phyloP scores from a whole-genome alignment of 2,888 invertebrate genomes.

The Gymnosoma rotundatum region DNA sequence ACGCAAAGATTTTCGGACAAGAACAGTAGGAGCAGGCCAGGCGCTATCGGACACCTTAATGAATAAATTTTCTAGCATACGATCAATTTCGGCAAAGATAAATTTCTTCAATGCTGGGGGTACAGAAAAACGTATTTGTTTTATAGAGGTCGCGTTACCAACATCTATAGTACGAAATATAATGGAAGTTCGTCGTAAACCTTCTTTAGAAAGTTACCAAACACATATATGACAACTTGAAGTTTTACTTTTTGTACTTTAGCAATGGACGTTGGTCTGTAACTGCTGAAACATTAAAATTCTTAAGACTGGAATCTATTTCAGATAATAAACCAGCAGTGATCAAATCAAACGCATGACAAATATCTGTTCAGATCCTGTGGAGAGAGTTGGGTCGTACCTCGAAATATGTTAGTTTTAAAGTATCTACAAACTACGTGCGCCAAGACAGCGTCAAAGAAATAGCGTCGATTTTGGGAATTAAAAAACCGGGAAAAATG shows the following conservation, averaged over 20 bases:
- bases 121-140: slow-evolving; percentile 67
- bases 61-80: slow-evolving; percentile 74
- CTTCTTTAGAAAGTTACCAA: slow-evolving; percentile 35
- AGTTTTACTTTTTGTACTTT: too few relatives aligned
- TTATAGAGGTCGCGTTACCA: slow-evolving; percentile 62
- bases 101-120: slow-evolving; percentile 38
- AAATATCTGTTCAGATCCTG: neutral
- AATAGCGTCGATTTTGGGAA: too few relatives aligned
- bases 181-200: slow-evolving; percentile 61
- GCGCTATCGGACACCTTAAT: slow-evolving; percentile 75
- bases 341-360: neutral
- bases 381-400: neutral
- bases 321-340: too few relatives aligned
- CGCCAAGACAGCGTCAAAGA: too few relatives aligned
- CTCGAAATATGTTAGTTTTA: neutral
- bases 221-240: too few relatives aligned
- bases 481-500: too few relatives aligned
- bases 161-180: slow-evolving; percentile 65
- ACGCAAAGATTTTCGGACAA: slow-evolving; percentile 75
- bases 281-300: neutral
- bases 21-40: slow-evolving; percentile 75
- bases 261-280: too few relatives aligned
- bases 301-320: neutral
- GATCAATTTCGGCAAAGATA: slow-evolving; percentile 73
- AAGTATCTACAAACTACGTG: neutral